These are phyloP conservation scores for Oncorhynchus kisutch DNA, from an alignment of 2,113 vertebrate species.

Conservation along the genomic window DNA sequence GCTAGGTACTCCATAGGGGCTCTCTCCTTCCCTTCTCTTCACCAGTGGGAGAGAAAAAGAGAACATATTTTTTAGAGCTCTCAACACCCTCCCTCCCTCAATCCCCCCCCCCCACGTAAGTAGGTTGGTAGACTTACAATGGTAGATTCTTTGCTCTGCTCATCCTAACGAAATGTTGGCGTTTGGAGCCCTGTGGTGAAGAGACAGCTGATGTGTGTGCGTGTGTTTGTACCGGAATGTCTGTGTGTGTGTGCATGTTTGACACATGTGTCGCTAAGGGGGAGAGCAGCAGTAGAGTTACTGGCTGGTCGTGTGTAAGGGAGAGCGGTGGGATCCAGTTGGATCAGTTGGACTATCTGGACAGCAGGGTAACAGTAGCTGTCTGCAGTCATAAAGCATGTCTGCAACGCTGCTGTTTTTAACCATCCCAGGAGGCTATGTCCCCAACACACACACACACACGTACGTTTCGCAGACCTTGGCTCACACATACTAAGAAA, in stretches of 20 bases:
- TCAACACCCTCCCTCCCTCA: not conserved
- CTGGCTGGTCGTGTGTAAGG: not conserved
- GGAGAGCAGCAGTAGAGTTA: no score
- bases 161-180: not conserved
- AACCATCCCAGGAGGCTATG: not conserved
- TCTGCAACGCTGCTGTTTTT: constrained; percentile 8
- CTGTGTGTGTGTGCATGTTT: not conserved
- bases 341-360: not conserved
- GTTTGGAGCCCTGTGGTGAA: constrained; percentile 6
- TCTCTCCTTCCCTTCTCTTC: constrained; percentile 24
- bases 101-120: not conserved
- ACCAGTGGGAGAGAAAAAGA: not conserved
- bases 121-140: not conserved
- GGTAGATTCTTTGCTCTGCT: not conserved
- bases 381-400: constrained; percentile 17
- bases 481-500: not conserved
- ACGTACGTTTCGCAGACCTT: not conserved
- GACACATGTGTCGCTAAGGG: not conserved
- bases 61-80: not conserved
- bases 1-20: constrained; percentile 24
- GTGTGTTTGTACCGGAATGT: not conserved
- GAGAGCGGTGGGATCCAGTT: not conserved
- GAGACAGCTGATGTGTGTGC: not conserved
- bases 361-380: constrained; percentile 21
- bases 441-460: constrained; percentile 11